Base-by-base conservation (phyloP, 1,140 invertebrate genomes). In the Tribolium castaneum region DNA sequence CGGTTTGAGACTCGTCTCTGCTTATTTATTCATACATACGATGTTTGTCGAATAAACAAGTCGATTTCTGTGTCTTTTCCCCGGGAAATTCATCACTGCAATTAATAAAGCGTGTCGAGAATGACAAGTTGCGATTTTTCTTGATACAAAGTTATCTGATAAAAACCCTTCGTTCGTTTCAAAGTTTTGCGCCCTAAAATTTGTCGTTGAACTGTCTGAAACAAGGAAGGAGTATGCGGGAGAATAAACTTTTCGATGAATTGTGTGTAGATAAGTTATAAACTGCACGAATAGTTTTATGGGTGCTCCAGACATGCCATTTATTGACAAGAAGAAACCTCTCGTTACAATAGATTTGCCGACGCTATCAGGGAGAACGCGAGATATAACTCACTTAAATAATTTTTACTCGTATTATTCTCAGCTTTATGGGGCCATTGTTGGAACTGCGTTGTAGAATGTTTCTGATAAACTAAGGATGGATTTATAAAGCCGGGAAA, bases 211-310 rank as follows among this genome's bases (percentile, higher is more conserved):
- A 59, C 54, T 59, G 34, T 39, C 19, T 22, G 54, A 22, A 22
- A 56, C 54, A 56, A 56, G 19, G 54, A 59, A 6, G 6, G 54
- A 59, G 10, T 59, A 22, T 30, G 54, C 19, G 54, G 54, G 16
- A 59, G 54, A 59, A 59, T 22, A 59, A 59, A 59, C 5, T 59
- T 59, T 59, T 59, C 14, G 54, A 59, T 30, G 54, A 59, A 59
- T 59, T 59, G 54, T 59, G 54, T 59, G 54, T 30, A 59, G 54
- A 59, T 59, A 59, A 59, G 54, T 59, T 59, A 59, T 59, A 59
- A 59, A 59, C 54, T 59, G 14, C 22, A 30, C 22, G 54, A 59
- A 59, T 59, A 59, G 54, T 59, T 59, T 59, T 59, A 59, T 59
- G 54, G 54, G 14, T 59, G 54, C 54, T 59, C 16, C 19, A 59